Conservation (phyloP, 2,113 vertebrate species). For the Okapia johnstoni region DNA sequence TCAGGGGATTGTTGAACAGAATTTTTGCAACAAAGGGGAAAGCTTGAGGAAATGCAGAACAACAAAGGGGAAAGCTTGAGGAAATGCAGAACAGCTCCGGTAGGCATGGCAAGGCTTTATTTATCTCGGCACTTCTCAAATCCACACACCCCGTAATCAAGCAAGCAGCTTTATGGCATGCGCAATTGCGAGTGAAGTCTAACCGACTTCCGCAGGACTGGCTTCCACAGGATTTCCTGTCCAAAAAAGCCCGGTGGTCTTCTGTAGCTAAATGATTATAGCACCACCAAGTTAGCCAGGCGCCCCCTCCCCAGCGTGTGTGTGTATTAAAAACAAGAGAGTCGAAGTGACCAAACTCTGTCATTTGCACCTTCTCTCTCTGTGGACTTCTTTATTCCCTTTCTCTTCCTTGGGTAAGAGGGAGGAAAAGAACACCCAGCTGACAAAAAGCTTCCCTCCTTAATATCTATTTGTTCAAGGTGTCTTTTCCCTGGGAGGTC, state of each 20-base stretch:
- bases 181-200: conserved; percentile 57
- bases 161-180: conserved; percentile 55
- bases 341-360: not conserved
- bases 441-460: not conserved
- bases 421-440: not conserved
- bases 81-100: conserved; percentile 56
- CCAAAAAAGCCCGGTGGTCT: conserved; percentile 51
- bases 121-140: conserved; percentile 38
- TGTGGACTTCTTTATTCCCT: not conserved
- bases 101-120: conserved; percentile 31
- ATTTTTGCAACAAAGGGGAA: conserved; percentile 49
- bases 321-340: not conserved
- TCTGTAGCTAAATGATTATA: conserved; percentile 48
- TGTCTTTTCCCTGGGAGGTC: not conserved
- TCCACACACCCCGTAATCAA: conserved; percentile 64
- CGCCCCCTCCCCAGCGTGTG: not conserved
- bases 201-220: conserved; percentile 63
- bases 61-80: conserved; percentile 50
- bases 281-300: not conserved
- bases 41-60: conserved; percentile 62
- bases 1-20: conserved; percentile 68
- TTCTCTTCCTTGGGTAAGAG: not conserved
- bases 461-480: not conserved
- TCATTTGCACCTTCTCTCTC: conserved; percentile 16
- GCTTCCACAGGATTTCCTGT: conserved; percentile 77